Evolutionary conservation across 2,888 invertebrate species (phyloP).

Genomic region (Coenonympha glycerion): DNA sequence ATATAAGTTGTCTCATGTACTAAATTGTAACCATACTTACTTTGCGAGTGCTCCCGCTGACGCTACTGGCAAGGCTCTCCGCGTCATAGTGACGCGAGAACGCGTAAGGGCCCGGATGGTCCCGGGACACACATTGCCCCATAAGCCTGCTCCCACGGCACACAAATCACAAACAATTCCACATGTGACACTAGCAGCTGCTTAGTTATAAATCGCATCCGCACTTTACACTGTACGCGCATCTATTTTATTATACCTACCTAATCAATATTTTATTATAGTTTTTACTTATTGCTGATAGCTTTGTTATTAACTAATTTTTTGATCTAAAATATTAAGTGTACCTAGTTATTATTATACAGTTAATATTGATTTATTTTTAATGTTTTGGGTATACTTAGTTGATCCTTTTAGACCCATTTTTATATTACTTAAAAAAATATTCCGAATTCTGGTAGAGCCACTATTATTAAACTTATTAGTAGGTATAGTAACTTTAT

Average conservation of each 20-base stretch:
- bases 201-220: constrained; percentile 14
- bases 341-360: no score
- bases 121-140: constrained; percentile 87
- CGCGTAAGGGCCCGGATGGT: constrained; percentile 67
- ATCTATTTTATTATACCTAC: neutral
- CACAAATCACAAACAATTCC: constrained; percentile 32
- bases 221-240: constrained; percentile 8
- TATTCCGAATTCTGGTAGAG: no score
- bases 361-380: no score
- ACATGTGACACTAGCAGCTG: constrained; percentile 25
- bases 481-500: no score
- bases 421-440: no score
- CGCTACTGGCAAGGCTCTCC: constrained; percentile 63
- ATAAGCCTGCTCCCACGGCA: constrained; percentile 64
- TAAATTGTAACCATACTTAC: constrained; percentile 47
- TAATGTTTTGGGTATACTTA: no score
- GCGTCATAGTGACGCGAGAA: constrained; percentile 68
- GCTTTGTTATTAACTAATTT: no score
- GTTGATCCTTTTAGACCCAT: no score
- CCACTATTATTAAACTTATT: no score
- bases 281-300: neutral
- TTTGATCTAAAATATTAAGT: no score
- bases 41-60: constrained; percentile 49
- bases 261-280: neutral
- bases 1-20: no score